Evolutionary conservation across 2,113 vertebrate species (phyloP), one percentile per base, ranked within the genome.

Genomic region (Uropsilus gracilis): DNA sequence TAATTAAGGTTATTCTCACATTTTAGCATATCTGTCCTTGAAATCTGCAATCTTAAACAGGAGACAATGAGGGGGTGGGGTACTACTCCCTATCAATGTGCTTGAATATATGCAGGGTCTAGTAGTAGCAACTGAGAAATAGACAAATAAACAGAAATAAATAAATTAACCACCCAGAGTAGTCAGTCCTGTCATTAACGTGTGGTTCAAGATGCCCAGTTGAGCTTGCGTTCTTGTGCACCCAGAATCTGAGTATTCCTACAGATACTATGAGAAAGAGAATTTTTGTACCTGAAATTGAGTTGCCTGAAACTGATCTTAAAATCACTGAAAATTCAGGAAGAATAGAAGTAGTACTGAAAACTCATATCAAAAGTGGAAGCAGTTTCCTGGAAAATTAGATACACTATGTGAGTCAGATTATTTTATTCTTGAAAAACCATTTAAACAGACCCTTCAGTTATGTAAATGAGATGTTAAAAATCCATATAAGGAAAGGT

Each of bases 351-450:
- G 84, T 4, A 34, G 24, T 87, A 61, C 14, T 22, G 28, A 44
- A 80, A 59, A 55, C 4, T 90, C 66, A 92, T 96, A 92, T 94
- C 91, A 95, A 82, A 97, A 87, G 86, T 68, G 13, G 34, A 72
- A 87, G 39, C 50, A 61, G 50, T 17, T 59, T 92, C 94, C 59
- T 90, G 61, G 44, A 78, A 64, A 88, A 84, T 71, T 13, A 68
- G 91, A 94, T 61, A 76, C 13, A 22, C 53, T 34, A 75, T 69
- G 28, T 80, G 83, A 95, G 48, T 93, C 90, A 95, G 68, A 68
- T n/a, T 55, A 81, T 46, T 57, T 81, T n/a, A 18, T 55, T 91
- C 81, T 76, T 69, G 14, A 95, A 86, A 94, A 95, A 44, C 14
- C 18, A 53, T 73, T 66, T 81, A 26, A 34, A 64, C 16, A 11